Base-by-base conservation (phyloP, 1,140 invertebrate genomes). In the Eupristina koningsbergeri region DNA sequence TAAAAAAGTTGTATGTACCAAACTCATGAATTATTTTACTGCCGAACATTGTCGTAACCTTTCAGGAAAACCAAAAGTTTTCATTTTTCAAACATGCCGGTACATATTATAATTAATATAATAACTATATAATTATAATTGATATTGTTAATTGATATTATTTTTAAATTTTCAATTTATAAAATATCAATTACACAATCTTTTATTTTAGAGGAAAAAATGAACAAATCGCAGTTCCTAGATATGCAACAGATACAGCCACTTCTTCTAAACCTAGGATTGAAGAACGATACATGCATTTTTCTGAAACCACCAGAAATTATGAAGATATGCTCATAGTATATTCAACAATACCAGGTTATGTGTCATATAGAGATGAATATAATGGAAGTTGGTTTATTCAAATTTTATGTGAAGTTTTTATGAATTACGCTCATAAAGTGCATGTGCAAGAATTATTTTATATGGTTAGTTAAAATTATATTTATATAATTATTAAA, bases 81-180 rank as follows among this genome's bases (percentile, higher is more conserved):
- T 97, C 86, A 94, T 97, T 47, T 96, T 96, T 88, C 96, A 97
- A 89, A 93, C 94, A 63, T 97, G 96, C 90, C 93, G 95, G 93
- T 94, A 87, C n/a, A n/a, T n/a, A n/a, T n/a, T n/a, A n/a, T n/a
- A n/a, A n/a, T n/a, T n/a, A n/a, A n/a, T n/a, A n/a, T n/a, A n/a
- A n/a, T n/a, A n/a, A n/a, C n/a, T n/a, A n/a, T n/a, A n/a, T n/a
- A n/a, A n/a, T n/a, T n/a, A n/a, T n/a, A n/a, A n/a, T n/a, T n/a
- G n/a, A n/a, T n/a, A n/a, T n/a, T 67, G 15, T 47, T 58, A 26
- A n/a, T 34, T 36, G 22, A 39, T 64, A 71, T 22, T 75, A 41
- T 50, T 73, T 58, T 26, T n/a, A 73, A 58, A 26, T 58, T n/a
- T 50, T 74, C 45, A 50, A 15, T 67, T 31, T 5, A 29, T 45